A percentile compares a stretch with the other conserved stretches of the same genome.
These are phyloP conservation scores for Embidobia sp. DNA, from an alignment of 2,888 invertebrate species.

Conservation along the genomic window DNA sequence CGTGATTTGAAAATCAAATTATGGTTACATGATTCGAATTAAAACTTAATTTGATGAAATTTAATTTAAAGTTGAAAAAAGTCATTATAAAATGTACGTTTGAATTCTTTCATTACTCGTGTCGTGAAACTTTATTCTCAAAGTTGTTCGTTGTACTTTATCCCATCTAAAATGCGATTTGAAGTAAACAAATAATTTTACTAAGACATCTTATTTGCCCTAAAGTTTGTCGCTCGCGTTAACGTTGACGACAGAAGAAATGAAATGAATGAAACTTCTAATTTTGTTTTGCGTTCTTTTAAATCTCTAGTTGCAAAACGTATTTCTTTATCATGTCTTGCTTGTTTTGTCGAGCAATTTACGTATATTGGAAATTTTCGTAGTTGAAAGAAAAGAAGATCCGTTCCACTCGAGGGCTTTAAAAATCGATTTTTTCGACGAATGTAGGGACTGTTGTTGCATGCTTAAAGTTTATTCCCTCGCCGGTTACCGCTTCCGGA, in stretches of 20 bases:
- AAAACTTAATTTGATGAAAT: constrained; percentile 20
- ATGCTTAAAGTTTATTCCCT: constrained; percentile 28
- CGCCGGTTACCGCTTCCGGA: constrained; percentile 8
- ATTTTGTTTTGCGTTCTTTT: constrained; percentile 51
- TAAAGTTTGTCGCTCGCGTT: constrained; percentile 41
- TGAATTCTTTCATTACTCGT: constrained; percentile 19
- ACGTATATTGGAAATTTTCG: constrained; percentile 58
- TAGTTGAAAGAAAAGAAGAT: constrained; percentile 41
- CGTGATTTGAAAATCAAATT: no score
- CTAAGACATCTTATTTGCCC: constrained; percentile 51
- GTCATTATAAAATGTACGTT: constrained; percentile 26
- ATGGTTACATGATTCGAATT: no score
- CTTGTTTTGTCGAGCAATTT: constrained; percentile 53
- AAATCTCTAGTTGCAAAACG: constrained; percentile 55
- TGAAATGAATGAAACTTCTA: constrained; percentile 46
- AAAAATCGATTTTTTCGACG: constrained; percentile 52
- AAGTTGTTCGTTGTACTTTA: constrained; percentile 32
- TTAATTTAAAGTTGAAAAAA: constrained; percentile 22
- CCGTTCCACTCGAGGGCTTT: constrained; percentile 40
- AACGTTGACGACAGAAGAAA: constrained; percentile 51
- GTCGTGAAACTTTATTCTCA: constrained; percentile 32
- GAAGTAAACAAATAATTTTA: constrained; percentile 55
- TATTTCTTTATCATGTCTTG: constrained; percentile 51
- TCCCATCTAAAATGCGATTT: constrained; percentile 48
- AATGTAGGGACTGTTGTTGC: constrained; percentile 37